Base-by-base conservation (phyloP, 2,888 invertebrate species). In the Neria commutata region DNA sequence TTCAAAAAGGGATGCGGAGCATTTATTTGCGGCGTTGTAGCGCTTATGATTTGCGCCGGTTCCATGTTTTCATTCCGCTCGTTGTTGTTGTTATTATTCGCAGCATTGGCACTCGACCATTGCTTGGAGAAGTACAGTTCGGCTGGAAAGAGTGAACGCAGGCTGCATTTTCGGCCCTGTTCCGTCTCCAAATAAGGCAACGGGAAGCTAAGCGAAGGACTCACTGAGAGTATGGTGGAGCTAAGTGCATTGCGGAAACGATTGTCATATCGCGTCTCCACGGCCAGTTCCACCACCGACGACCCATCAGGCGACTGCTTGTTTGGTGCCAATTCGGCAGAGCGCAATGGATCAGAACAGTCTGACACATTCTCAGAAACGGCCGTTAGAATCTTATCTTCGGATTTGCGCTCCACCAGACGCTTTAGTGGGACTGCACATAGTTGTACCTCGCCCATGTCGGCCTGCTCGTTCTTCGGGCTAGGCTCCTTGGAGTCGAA, bases 161-260 rank as follows among this genome's bases (percentile, higher is more conserved):
- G 81, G 29, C 85, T 83, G 72, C 94, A 94, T 67, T 88, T 88
- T 45, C 89, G 86, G 0, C 95, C 95, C 11, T 84, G 84, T 75
- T 94, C 93, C 0, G 94, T 92, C 82, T 95, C 95, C 64, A 96
- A 81, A 82, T 90, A 95, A 0, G 98, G 98, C 56, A 94, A 85
- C 0, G 91, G 88, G 72, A 92, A 91, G 58, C 89, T 88, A 11
- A 96, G 84, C 77, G 90, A 92, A 0, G 98, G 97, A 0, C 97
- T 97, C 63, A 92, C 88, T 0, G 94, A 93, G 2, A 95, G 80
- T 49, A 90, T 84, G 0, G 89, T 87, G 55, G 89, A 90, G 65
- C 89, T 88, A 8, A 93, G 80, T 0, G 88, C 89, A 82, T 92
- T 88, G 74, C 91, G 85, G 74, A 92, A 91, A 61, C 85, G 85